Conservation (phyloP, 2,888 invertebrate species). For the Scaptodrosophila latifasciaeformis region DNA sequence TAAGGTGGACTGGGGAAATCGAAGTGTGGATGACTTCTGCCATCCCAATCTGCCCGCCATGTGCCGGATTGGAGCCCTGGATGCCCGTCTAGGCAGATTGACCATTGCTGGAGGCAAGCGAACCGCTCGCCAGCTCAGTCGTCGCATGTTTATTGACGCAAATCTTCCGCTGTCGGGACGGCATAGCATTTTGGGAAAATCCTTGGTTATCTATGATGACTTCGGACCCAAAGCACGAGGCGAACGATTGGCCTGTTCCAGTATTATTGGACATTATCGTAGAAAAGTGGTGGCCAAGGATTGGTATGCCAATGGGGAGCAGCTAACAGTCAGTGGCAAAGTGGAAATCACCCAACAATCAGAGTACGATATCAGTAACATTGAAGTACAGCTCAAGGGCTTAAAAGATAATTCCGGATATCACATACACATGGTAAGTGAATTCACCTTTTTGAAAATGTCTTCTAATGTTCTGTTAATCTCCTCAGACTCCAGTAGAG, state of each 20-base stretch:
- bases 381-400: constrained; percentile 85
- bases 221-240: constrained; percentile 91
- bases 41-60: constrained; percentile 77
- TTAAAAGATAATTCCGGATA: constrained; percentile 83
- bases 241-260: constrained; percentile 91
- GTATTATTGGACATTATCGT: constrained; percentile 83
- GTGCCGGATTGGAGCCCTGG: constrained; percentile 87
- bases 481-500: constrained; percentile 84
- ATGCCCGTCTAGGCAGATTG: constrained; percentile 82
- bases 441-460: no score
- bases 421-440: constrained; percentile 86
- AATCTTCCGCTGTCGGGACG: constrained; percentile 85
- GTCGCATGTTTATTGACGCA: constrained; percentile 86
- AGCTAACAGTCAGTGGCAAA: constrained; percentile 81
- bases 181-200: constrained; percentile 82
- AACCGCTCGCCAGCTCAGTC: constrained; percentile 80
- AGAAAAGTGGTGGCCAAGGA: constrained; percentile 90
- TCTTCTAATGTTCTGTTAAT: no score
- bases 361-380: constrained; percentile 87
- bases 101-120: constrained; percentile 84
- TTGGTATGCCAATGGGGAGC: constrained; percentile 89
- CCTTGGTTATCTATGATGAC: constrained; percentile 91
- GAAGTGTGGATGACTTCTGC: constrained; percentile 79
- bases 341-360: constrained; percentile 90
- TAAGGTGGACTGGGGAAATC: constrained; percentile 80